A percentile compares a stretch with the other conserved stretches of the same genome.
Conservation (phyloP, 2,888 invertebrate genomes). For the Lycophotia porphyrea region DNA sequence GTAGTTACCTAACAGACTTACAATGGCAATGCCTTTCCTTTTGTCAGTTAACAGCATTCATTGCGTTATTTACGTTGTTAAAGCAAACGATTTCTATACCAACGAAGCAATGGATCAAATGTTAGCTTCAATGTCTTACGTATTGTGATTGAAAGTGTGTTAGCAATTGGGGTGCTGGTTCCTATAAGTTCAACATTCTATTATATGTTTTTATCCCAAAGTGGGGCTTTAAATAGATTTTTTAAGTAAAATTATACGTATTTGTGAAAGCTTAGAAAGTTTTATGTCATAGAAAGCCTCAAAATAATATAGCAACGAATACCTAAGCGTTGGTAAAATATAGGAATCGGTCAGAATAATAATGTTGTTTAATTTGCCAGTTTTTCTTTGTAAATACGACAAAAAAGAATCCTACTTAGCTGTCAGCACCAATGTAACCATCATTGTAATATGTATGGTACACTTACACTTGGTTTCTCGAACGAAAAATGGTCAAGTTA, state of each 20-base stretch:
- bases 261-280: neutral
- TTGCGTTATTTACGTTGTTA: neutral
- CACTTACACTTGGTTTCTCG: neutral
- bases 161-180: neutral
- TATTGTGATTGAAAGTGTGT: neutral
- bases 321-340: neutral
- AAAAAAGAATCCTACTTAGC: neutral
- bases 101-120: neutral
- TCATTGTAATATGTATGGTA: neutral
- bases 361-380: neutral
- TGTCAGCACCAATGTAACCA: neutral
- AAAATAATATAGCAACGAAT: constrained; percentile 2
- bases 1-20: neutral
- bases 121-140: neutral
- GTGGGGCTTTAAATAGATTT: constrained; percentile 43
- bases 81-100: neutral
- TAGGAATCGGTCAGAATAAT: constrained; percentile 1
- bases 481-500: neutral
- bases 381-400: neutral
- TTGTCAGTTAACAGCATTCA: neutral
- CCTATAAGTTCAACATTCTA: neutral
- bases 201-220: constrained; percentile 27
- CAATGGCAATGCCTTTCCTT: neutral
- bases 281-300: constrained; percentile 5
- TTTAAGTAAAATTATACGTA: constrained; percentile 27